These are phyloP conservation scores for Chloropsis cyanopogon DNA, from an alignment of 2,113 vertebrate species.

Conservation along the genomic window DNA sequence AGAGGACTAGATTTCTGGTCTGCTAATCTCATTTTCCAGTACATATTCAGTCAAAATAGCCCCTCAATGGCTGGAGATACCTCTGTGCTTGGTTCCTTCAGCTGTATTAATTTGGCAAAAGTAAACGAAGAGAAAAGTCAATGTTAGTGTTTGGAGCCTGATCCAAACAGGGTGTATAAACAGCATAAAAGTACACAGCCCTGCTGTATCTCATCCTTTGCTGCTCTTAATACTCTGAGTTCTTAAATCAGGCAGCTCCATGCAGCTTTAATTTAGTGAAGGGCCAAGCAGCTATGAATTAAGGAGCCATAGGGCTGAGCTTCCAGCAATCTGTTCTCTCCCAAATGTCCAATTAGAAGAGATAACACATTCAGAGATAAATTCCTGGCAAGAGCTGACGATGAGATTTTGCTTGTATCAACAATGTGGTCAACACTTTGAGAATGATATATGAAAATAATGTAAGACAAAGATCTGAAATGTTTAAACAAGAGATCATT, in stretches of 20 bases:
- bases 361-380: constrained; percentile 51
- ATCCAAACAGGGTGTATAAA: not conserved
- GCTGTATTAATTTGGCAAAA: constrained; percentile 30
- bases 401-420: constrained; percentile 60
- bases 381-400: constrained; percentile 45
- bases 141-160: not conserved
- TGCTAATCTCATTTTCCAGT: constrained; percentile 57
- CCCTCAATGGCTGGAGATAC: constrained; percentile 1
- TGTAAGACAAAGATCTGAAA: constrained; percentile 32
- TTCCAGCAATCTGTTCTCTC: constrained; percentile 62
- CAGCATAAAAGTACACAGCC: not conserved
- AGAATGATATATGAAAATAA: constrained; percentile 56
- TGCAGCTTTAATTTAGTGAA: constrained; percentile 64
- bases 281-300: constrained; percentile 65
- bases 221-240: constrained; percentile 27
- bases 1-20: constrained; percentile 57
- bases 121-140: not conserved
- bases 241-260: constrained; percentile 56
- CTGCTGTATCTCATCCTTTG: not conserved
- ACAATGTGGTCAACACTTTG: constrained; percentile 37
- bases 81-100: constrained; percentile 7
- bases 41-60: constrained; percentile 40
- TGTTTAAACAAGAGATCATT: constrained; percentile 60
- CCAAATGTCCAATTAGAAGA: constrained; percentile 66
- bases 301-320: constrained; percentile 48